phyloP scores from a whole-genome alignment of 2,797 vertebrate species.

The Menidia menidia region DNA sequence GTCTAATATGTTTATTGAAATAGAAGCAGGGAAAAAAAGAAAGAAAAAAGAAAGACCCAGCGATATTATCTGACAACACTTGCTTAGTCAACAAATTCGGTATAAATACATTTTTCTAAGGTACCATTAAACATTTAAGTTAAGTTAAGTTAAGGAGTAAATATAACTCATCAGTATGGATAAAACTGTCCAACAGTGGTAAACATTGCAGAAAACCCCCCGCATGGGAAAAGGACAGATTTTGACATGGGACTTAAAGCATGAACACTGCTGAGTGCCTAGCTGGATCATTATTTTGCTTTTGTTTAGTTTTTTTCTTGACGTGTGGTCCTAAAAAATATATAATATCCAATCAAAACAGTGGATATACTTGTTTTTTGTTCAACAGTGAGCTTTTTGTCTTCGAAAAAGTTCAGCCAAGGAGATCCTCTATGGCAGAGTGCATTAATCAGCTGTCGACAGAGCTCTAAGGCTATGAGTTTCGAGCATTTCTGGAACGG shows the following conservation, averaged over 20 bases:
- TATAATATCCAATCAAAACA: background rate
- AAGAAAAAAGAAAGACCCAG: background rate
- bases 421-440: constrained; percentile 54
- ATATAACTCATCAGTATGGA: background rate
- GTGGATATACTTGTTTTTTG: constrained; percentile 26
- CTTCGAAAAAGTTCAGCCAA: constrained; percentile 40
- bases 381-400: constrained; percentile 25
- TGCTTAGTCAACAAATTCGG: too few relatives aligned
- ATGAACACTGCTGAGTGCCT: background rate
- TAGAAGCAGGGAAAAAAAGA: background rate
- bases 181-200: background rate
- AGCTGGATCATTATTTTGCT: too few relatives aligned
- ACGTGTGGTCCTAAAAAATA: background rate
- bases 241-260: background rate
- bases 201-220: background rate
- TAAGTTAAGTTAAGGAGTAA: background rate
- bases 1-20: background rate
- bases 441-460: constrained; percentile 76
- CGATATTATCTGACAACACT: too few relatives aligned
- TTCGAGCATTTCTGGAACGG: constrained; percentile 48
- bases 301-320: background rate
- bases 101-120: too few relatives aligned
- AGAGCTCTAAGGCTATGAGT: constrained; percentile 61
- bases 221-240: background rate
- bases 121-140: too few relatives aligned